Percentiles rank a stretch among this genome's conserved stretches.
Conservation (phyloP, 1,140 invertebrate species). For the Habropoda laboriosa region DNA sequence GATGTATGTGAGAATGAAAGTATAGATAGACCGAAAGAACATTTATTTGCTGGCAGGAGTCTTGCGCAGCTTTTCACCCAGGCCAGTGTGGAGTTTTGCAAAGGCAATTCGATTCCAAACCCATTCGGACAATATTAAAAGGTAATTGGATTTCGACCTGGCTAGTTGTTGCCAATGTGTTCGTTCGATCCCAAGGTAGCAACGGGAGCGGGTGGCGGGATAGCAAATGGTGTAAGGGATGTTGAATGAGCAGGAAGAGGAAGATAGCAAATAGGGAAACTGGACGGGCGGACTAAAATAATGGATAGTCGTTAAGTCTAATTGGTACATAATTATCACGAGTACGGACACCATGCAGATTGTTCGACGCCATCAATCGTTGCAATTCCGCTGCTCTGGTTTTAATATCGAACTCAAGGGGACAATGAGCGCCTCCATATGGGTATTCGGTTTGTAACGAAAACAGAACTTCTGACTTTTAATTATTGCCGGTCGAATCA, state of each 20-base stretch:
- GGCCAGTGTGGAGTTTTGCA: conserved; percentile 55
- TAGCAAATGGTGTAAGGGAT: conserved; percentile 13
- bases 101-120: conserved; percentile 62
- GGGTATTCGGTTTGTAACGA: conserved; percentile 12
- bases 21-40: conserved; percentile 42
- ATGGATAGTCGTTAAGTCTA: conserved; percentile 78
- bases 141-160: conserved; percentile 75
- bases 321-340: conserved; percentile 76
- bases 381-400: conserved; percentile 60
- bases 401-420: conserved; percentile 67
- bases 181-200: conserved; percentile 6
- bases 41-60: conserved; percentile 62
- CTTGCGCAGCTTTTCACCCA: conserved; percentile 55
- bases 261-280: conserved; percentile 10
- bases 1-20: conserved; percentile 49
- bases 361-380: conserved; percentile 65
- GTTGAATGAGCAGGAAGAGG: conserved; percentile 34
- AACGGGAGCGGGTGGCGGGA: not conserved
- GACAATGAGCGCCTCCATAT: conserved; percentile 16
- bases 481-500: conserved; percentile 53
- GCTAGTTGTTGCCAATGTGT: conserved; percentile 66
- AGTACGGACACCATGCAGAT: conserved; percentile 55
- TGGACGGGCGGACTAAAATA: conserved; percentile 67
- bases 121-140: conserved; percentile 71
- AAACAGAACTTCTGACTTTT: conserved; percentile 26